Base-by-base conservation (phyloP, 2,888 invertebrate species). In the Leptodirus hochenwartii region DNA sequence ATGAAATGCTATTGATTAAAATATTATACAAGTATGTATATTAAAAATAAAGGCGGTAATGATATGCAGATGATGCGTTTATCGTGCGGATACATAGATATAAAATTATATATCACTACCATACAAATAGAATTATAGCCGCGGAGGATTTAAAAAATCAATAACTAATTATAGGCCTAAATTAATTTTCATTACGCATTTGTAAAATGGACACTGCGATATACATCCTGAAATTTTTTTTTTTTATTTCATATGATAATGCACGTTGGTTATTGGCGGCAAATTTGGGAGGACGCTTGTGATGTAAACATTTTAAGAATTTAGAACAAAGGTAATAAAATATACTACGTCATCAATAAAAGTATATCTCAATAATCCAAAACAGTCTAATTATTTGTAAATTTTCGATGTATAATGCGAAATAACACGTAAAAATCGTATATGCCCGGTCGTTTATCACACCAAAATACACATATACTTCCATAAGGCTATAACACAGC, bases 301-400 rank as follows among this genome's bases (percentile, higher is more conserved):
- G 29, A 23, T 37, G 33, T 32, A 9, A 34, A 37, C 37, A 43
- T 45, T 45, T 41, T 40, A 41, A 40, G 39, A 44, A 47, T 47
- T 41, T 42, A 37, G 42, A 42, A 47, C 43, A 50, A 50, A 47
- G 45, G 45, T 43, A 41, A 44, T 42, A 43, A 47, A 45, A 44
- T 40, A 34, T 40, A 35, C 50, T 46, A 54, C 55, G 55, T 54
- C 55, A 55, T 54, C 55, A 55, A 46, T 51, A 42, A 54, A 51
- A 53, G 40, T 46, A 32, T 33, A 33, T 33, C 36, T 43, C 41
- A 47, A 47, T 38, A 36, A 27, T 22, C 14, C 24, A 22, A 36
- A 39, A 34, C 16, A 17, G 30, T 17, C 29, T 14, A 15, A 25
- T 17, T 22, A 29, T 22, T 22, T 23, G 20, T 26, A 29, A 13